phyloP scores from a whole-genome alignment of 2,888 invertebrate genomes.

The Chaitophorus viminalis region DNA sequence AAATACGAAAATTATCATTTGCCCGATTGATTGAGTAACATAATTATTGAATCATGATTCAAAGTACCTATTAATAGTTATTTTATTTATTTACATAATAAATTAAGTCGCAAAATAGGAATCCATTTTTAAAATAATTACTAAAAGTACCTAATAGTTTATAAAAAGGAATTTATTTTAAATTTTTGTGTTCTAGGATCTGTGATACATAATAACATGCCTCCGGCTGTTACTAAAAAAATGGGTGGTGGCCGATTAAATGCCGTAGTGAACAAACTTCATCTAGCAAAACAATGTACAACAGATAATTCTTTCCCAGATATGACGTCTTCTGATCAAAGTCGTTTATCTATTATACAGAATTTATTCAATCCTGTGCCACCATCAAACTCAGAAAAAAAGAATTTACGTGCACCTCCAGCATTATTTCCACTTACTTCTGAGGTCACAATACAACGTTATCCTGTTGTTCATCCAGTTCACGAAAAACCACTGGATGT shows the following conservation, averaged over 20 bases:
- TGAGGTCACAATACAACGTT: slow-evolving; percentile 57
- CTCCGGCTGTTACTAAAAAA: slow-evolving; percentile 42
- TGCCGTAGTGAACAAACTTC: slow-evolving; percentile 61
- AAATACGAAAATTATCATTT: no score
- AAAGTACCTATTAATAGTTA: no score
- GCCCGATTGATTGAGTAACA: no score
- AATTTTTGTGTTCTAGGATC: slow-evolving; percentile 47
- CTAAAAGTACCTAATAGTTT: neutral
- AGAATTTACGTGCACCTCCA: slow-evolving; percentile 51
- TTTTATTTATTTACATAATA: no score
- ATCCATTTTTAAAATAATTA: no score
- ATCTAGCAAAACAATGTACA: slow-evolving; percentile 58
- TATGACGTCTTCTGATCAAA: slow-evolving; percentile 34
- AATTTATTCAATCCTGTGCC: slow-evolving; percentile 46
- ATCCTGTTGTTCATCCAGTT: slow-evolving; percentile 45
- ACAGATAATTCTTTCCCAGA: slow-evolving; percentile 43
- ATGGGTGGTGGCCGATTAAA: slow-evolving; percentile 55
- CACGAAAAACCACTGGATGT: slow-evolving; percentile 58
- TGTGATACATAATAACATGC: slow-evolving; percentile 57
- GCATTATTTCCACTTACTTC: slow-evolving; percentile 55
- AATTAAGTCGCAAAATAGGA: no score
- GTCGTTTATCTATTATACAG: slow-evolving; percentile 47
- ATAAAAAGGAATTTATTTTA: neutral
- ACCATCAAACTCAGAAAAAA: slow-evolving; percentile 41
- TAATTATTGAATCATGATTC: no score